Percentiles rank a stretch among this genome's conserved stretches.
Conservation (phyloP, 2,888 invertebrate species). For the Cordylochernes scorpioides region DNA sequence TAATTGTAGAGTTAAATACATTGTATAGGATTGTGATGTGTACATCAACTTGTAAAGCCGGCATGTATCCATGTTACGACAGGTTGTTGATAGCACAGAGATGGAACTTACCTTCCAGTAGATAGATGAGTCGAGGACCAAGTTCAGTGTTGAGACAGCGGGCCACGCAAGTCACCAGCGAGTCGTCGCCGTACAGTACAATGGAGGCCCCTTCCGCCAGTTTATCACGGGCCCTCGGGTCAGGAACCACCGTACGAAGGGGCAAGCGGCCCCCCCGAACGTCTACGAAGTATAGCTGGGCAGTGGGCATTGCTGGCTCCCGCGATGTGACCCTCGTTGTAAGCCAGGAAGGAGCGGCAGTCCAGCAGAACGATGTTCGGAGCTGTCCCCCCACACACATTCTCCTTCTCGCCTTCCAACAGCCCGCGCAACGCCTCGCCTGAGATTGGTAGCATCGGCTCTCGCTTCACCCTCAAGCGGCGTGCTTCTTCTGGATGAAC, state of each 20-base stretch:
- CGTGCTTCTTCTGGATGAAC: too few relatives aligned
- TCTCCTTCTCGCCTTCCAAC: too few relatives aligned
- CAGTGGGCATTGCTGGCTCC: slow-evolving; percentile 43
- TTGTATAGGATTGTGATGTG: too few relatives aligned
- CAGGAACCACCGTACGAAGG: slow-evolving; percentile 21
- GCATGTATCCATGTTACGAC: too few relatives aligned
- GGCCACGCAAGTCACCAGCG: slow-evolving; percentile 13
- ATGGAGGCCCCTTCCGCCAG: slow-evolving; percentile 14
- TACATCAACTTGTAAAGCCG: too few relatives aligned
- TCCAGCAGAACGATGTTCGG: too few relatives aligned
- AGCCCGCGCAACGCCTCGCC: too few relatives aligned
- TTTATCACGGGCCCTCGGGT: slow-evolving; percentile 17
- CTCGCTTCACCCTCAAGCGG: too few relatives aligned
- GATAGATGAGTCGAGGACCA: slow-evolving; percentile 12
- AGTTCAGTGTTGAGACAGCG: slow-evolving; percentile 14
- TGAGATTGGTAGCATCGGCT: too few relatives aligned
- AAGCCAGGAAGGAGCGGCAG: slow-evolving; percentile 39
- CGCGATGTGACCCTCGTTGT: slow-evolving; percentile 38
- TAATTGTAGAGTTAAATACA: too few relatives aligned
- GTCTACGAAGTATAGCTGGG: slow-evolving; percentile 24
- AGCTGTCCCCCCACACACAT: too few relatives aligned
- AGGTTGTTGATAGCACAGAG: too few relatives aligned
- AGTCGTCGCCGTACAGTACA: slow-evolving; percentile 17
- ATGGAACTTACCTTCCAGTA: slow-evolving; percentile 13
- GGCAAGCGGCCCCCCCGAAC: slow-evolving; percentile 21